These are phyloP conservation scores for Dasysyrphus albostriatus DNA, from an alignment of 2,888 invertebrate species.

Conservation along the genomic window DNA sequence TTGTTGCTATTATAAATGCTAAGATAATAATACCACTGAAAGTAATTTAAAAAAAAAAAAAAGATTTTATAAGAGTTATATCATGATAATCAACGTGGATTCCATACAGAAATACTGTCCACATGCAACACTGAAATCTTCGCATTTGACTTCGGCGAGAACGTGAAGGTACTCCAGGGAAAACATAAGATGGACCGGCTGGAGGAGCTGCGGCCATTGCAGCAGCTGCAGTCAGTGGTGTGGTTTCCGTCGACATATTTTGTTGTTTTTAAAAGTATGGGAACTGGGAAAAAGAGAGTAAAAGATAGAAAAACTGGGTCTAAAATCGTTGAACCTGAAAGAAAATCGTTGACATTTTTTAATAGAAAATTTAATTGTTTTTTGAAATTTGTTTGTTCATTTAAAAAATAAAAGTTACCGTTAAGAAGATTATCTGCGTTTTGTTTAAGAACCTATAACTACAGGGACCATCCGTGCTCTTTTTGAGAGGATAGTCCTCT, in stretches of 20 bases:
- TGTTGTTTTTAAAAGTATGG: background rate
- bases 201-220: conserved; percentile 81
- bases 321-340: no score
- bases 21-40: conserved; percentile 74
- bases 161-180: conserved; percentile 84
- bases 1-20: conserved; percentile 75
- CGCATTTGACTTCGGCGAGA: conserved; percentile 84
- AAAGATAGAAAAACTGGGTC: no score
- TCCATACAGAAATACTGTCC: conserved; percentile 89
- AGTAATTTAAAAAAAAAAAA: background rate
- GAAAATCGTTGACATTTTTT: no score
- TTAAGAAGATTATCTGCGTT: no score
- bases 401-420: no score
- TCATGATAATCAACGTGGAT: background rate
- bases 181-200: conserved; percentile 84
- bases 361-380: no score
- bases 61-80: no score
- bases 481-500: no score
- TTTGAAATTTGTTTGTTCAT: no score
- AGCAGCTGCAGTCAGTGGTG: conserved; percentile 84
- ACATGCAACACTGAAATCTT: conserved; percentile 89
- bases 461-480: no score
- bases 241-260: conserved; percentile 84
- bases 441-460: no score
- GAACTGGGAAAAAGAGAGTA: background rate